phyloP scores from a whole-genome alignment of 2,113 vertebrate genomes.

The Pardalotus punctatus region DNA sequence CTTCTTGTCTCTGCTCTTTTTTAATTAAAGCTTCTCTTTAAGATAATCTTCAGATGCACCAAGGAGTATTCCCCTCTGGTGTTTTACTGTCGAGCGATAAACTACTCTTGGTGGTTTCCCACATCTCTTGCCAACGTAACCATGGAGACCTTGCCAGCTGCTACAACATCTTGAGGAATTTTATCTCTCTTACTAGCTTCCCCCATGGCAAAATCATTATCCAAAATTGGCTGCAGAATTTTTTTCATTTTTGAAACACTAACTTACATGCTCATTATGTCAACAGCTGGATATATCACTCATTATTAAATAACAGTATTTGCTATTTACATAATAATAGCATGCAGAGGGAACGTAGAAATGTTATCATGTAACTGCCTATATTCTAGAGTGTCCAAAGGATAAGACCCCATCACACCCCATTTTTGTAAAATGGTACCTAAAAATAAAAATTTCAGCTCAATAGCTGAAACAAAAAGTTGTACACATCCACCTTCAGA shows the following conservation, averaged over 20 bases:
- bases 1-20: neutral
- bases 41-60: neutral
- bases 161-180: neutral
- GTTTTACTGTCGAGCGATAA: neutral
- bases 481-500: neutral
- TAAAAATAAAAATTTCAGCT: neutral
- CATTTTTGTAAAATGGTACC: neutral
- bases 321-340: neutral
- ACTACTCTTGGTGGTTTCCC: neutral
- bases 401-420: neutral
- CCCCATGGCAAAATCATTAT: neutral
- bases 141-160: conserved; percentile 16
- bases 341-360: neutral
- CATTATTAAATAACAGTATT: neutral
- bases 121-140: neutral
- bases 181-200: neutral
- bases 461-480: neutral
- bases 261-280: neutral
- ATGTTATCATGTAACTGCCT: neutral
- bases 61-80: neutral
- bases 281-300: neutral
- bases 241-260: neutral
- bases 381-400: neutral
- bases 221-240: neutral
- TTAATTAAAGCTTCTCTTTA: conserved; percentile 3